Evolutionary conservation across 2,113 vertebrate species (phyloP).

Genomic region (Empidonax alnorum): DNA sequence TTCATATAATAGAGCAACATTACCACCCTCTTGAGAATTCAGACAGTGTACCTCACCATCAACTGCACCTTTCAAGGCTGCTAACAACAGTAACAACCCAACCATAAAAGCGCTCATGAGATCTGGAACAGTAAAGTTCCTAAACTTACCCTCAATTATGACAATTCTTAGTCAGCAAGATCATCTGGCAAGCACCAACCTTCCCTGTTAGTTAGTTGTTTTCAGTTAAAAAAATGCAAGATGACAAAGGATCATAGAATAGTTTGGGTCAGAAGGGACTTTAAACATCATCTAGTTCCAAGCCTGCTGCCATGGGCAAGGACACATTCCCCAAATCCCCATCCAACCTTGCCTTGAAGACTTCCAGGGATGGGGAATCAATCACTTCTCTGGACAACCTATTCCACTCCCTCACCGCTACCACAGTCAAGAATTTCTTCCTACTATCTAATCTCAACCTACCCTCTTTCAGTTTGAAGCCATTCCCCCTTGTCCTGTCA

Average conservation of each 20-base stretch:
- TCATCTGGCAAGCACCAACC: background rate
- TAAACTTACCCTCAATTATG: background rate
- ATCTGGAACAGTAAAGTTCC: background rate
- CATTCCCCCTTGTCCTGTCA: background rate
- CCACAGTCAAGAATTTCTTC: background rate
- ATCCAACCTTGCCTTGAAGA: background rate
- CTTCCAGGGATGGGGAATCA: background rate
- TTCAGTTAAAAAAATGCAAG: background rate
- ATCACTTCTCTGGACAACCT: background rate
- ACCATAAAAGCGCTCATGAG: background rate
- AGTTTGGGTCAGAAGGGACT: background rate
- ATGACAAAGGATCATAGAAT: background rate
- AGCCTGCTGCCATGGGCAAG: background rate
- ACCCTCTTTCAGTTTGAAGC: background rate
- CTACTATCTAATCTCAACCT: background rate
- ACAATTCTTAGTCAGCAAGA: background rate
- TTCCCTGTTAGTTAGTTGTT: background rate
- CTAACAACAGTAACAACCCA: background rate
- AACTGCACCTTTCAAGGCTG: background rate
- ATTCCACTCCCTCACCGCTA: background rate
- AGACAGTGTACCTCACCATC: background rate
- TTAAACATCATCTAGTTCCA: background rate
- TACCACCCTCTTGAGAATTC: background rate
- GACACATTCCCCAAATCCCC: background rate
- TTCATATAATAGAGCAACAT: background rate